These are phyloP conservation scores for Danionella dracula DNA, from an alignment of 2,797 vertebrate species.

Conservation along the genomic window DNA sequence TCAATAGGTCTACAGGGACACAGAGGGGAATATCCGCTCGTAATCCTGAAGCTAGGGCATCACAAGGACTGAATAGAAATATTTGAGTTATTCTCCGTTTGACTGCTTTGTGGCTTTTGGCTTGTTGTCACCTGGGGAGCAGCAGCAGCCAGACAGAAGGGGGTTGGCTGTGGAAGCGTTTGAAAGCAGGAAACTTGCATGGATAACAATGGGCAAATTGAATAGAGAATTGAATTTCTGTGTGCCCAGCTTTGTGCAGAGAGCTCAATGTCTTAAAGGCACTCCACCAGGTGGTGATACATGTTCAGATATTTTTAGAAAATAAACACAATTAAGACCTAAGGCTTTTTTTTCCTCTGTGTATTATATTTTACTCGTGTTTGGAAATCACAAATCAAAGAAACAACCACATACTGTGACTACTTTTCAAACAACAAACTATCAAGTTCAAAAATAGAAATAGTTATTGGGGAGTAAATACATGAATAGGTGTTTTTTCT, in stretches of 20 bases:
- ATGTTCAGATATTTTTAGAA: constrained; percentile 1
- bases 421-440: too few relatives aligned
- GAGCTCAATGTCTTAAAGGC: background rate
- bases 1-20: constrained; percentile 15
- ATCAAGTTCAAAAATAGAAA: background rate
- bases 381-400: too few relatives aligned
- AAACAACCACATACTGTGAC: too few relatives aligned
- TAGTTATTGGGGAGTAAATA: too few relatives aligned
- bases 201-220: constrained; percentile 15
- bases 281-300: constrained; percentile 15
- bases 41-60: background rate
- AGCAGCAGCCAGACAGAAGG: background rate
- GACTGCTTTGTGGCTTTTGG: constrained; percentile 14
- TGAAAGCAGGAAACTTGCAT: background rate
- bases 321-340: too few relatives aligned
- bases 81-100: constrained; percentile 7
- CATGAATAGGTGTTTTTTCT: too few relatives aligned
- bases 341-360: too few relatives aligned
- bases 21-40: constrained; percentile 11
- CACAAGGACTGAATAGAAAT: constrained; percentile 9
- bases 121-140: constrained; percentile 18
- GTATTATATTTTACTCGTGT: too few relatives aligned
- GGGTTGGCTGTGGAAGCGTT: background rate
- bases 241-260: background rate
- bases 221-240: constrained; percentile 1